Base-by-base conservation (phyloP, 1,140 invertebrate species). In the Drosophila funebris region DNA sequence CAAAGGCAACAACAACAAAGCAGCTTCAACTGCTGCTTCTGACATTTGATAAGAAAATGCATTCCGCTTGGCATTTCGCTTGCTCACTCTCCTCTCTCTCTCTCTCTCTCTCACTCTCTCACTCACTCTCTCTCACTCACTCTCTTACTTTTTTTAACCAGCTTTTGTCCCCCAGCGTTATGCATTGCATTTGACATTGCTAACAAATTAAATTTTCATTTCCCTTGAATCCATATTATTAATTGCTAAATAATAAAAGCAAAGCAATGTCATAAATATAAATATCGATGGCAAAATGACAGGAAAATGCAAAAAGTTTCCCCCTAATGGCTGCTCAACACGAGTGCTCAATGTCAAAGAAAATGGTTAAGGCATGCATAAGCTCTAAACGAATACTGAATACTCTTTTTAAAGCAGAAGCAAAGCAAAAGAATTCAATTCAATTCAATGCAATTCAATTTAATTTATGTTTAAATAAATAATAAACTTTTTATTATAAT, bases 21-120 rank as follows among this genome's bases (percentile, higher is more conserved):
- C 56, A 37, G 27, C 20, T 54, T 41, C 33, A 24, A 39, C 27
- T 43, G 11, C 27, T 36, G 29, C 31, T 54, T 44, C 46, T 84
- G 64, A 85, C 70, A 77, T 67, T 73, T 84, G 82, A 85, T 87
- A 85, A 85, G 82, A 78, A 85, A 85, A 73, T 76, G 69, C 81
- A 71, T 73, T 76, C 69, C 62, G 60, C 67, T 69, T 73, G 75
- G 76, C 62, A 58, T 44, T 63, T 67, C 31, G 41, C 31, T 53
- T 69, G 14, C 48, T 71, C 36, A 29, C 41, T 53, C 60, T 64
- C 50, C 20, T 36, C 22, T n/a, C 8, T 4, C n/a, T 13, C 8
- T 11, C 11, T 24, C 11, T 22, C 16, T 29, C 1, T 3, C 13
- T 29, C 1, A 0, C 7, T 29, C 8, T 2, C 18, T 22, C n/a